These are phyloP conservation scores for Thinocorus orbignyianus DNA, from an alignment of 2,113 vertebrate species.

Conservation along the genomic window DNA sequence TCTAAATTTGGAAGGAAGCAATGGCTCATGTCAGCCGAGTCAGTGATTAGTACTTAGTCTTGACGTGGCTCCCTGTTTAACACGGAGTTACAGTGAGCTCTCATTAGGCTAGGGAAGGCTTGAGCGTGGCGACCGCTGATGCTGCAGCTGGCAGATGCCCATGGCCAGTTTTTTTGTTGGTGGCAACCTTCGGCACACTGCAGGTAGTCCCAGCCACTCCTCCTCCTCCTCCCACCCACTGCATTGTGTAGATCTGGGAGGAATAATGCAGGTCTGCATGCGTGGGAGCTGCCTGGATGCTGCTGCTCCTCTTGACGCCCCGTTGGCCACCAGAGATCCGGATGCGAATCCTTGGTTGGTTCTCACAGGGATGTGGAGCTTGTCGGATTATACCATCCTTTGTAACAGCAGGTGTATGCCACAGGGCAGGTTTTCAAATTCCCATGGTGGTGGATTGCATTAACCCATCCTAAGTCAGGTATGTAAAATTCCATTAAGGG, in stretches of 20 bases:
- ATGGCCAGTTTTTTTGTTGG: not conserved
- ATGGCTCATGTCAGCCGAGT: constrained; percentile 44
- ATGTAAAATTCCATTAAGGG: constrained; percentile 69
- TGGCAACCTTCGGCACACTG: not conserved
- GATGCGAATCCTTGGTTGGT: not conserved
- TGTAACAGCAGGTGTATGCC: constrained; percentile 63
- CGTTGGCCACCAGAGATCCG: not conserved
- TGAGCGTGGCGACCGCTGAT: not conserved
- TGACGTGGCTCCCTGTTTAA: not conserved
- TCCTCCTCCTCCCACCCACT: not conserved
- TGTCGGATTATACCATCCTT: constrained; percentile 58
- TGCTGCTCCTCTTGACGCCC: not conserved
- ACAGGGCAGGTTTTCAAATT: constrained; percentile 69
- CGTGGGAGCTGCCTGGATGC: not conserved
- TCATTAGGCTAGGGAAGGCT: not conserved
- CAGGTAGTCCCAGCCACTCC: not conserved
- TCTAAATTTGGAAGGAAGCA: not conserved
- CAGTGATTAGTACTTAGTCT: constrained; percentile 4
- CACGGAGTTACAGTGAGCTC: not conserved
- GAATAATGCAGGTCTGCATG: rapidly evolving
- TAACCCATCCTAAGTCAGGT: constrained; percentile 73
- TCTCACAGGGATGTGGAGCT: constrained; percentile 35
- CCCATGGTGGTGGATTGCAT: constrained; percentile 57
- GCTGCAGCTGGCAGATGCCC: not conserved
- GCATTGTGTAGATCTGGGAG: rapidly evolving